Conservation (phyloP, 2,888 invertebrate species). For the Acronicta alni region DNA sequence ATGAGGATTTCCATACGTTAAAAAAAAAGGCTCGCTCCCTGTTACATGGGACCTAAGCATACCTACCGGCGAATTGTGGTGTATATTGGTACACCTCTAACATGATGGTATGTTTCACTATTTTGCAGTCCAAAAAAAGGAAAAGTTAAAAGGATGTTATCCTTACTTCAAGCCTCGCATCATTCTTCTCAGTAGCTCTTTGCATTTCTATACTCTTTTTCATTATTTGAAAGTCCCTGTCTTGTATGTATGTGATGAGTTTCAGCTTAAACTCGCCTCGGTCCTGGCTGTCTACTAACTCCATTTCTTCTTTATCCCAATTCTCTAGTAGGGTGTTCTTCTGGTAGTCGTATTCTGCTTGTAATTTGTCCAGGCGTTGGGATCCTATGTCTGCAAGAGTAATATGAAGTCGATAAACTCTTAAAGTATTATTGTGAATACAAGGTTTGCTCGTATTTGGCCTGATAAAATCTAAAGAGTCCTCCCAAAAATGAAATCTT, state of each 20-base stretch:
- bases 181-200: slow-evolving; percentile 79
- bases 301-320: slow-evolving; percentile 88
- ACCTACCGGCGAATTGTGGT: too few species aligned
- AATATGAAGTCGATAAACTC: background rate
- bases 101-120: too few species aligned
- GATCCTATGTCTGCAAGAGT: slow-evolving; percentile 85
- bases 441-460: background rate
- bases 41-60: too few species aligned
- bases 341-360: slow-evolving; percentile 88
- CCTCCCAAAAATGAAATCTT: too few species aligned
- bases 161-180: slow-evolving; percentile 80
- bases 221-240: slow-evolving; percentile 75
- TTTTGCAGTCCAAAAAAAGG: too few species aligned
- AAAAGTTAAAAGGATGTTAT: background rate
- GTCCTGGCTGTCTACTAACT: slow-evolving; percentile 85
- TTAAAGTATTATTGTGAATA: background rate
- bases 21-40: too few species aligned
- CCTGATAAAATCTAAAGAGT: too few species aligned
- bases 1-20: too few species aligned
- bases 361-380: slow-evolving; percentile 88
- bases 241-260: slow-evolving; percentile 89
- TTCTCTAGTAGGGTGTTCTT: slow-evolving; percentile 87
- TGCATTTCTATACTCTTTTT: slow-evolving; percentile 70
- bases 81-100: too few species aligned
- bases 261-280: slow-evolving; percentile 89